Base-by-base conservation (phyloP, 2,113 vertebrate genomes). In the Ploceus nigricollis region DNA sequence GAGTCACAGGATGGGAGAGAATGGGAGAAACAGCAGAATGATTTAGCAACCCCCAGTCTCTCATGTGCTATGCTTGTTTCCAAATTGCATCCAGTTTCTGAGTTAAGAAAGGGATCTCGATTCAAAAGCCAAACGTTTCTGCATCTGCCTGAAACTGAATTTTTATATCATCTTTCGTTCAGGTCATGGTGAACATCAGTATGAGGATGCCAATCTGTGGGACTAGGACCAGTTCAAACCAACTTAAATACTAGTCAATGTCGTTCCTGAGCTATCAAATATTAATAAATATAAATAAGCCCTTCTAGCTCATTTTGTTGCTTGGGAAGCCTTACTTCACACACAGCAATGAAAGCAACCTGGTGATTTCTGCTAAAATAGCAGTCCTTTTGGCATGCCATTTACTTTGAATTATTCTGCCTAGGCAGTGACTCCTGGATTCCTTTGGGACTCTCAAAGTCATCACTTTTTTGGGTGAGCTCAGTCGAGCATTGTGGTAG, bases 11-110 rank as follows among this genome's bases (percentile, higher is more conserved):
- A n/a, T 65, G 50, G 50, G 22, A 64, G 15, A 80, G 10, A 15
- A 33, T n/a, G 17, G 22, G 17, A 71, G 28, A 82, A 93, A 61
- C 11, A 5, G n/a, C 17, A 81, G 15, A 81, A 78, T 81, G 8
- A 8, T 7, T 42, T 30, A 51, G 39, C 7, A 4, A 5, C 69
- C 23, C 45, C 0, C 0, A 69, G 27, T 50, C 15, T 53, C 25
- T 70, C 8, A 3, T 16, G 20, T 37, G 14, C 45, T 82, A 3
- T 39, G 9, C 24, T 85, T 66, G 7, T 90, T 93, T 87, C 37
- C 58, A 82, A 85, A 75, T 51, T 42, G 21, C 24, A 61, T 8
- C 13, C 28, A 17, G 17, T 57, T 84, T 78, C 30, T 75, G 8
- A 25, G 18, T 40, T 42, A 78, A 78, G 39, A 89, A 89, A 50